Conservation (phyloP, 2,113 vertebrate genomes). For the Rallus limicola region DNA sequence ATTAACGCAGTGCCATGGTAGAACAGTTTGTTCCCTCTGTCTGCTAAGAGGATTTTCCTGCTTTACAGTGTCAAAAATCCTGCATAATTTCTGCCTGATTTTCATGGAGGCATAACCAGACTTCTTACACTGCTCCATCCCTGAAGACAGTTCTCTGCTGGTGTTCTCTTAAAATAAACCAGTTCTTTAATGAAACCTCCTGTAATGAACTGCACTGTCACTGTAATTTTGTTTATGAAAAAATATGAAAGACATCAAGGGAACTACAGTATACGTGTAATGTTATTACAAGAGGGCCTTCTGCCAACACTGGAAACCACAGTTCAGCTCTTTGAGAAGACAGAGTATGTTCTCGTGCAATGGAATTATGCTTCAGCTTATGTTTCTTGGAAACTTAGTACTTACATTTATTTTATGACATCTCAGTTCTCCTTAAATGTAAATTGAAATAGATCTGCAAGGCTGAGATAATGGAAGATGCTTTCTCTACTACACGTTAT, state of each 20-base stretch:
- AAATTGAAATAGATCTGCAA: constrained; percentile 43
- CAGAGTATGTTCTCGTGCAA: neutral
- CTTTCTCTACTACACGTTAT: neutral
- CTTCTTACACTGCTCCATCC: neutral
- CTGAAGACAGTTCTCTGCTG: constrained; percentile 42
- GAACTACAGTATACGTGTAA: constrained; percentile 37
- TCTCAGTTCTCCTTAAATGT: constrained; percentile 17
- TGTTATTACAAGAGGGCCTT: constrained; percentile 57
- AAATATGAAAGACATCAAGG: constrained; percentile 59
- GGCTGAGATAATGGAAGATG: neutral
- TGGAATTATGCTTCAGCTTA: constrained; percentile 44
- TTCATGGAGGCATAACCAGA: constrained; percentile 37
- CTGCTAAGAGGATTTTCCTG: constrained; percentile 64
- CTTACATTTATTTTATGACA: constrained; percentile 27
- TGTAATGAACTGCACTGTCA: constrained; percentile 57
- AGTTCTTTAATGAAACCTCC: constrained; percentile 57
- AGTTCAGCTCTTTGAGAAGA: constrained; percentile 40
- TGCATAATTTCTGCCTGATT: constrained; percentile 68
- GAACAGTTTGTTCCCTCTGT: constrained; percentile 51
- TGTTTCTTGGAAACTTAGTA: constrained; percentile 38
- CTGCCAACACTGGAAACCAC: constrained; percentile 55
- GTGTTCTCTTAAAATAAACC: constrained; percentile 58
- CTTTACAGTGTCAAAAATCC: constrained; percentile 52
- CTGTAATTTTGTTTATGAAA: constrained; percentile 66
- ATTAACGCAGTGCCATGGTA: neutral